Conservation (phyloP, 2,113 vertebrate genomes). For the Fulmarus glacialis region DNA sequence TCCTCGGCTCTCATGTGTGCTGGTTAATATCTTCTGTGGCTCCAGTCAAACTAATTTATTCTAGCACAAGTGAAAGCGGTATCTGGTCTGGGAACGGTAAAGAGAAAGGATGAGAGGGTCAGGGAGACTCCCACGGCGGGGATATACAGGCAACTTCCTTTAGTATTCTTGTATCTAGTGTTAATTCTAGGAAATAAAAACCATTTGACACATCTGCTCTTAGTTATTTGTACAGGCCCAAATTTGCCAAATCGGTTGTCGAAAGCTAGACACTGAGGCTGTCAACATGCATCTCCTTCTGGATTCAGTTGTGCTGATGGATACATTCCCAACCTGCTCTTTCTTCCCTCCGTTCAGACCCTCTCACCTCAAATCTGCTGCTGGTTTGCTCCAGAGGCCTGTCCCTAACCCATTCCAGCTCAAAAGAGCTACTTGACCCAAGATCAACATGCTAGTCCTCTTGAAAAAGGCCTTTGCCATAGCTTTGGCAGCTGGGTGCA, state of each 20-base stretch:
- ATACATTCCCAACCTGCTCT: neutral
- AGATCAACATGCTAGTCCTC: neutral
- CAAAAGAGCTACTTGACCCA: neutral
- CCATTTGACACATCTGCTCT: slow-evolving; percentile 49
- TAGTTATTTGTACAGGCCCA: slow-evolving; percentile 14
- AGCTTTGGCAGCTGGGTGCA: neutral
- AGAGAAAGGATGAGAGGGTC: neutral
- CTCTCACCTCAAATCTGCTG: neutral
- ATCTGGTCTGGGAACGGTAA: neutral
- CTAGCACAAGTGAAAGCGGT: neutral
- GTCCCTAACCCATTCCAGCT: neutral
- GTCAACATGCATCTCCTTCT: slow-evolving; percentile 44
- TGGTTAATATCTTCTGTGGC: neutral
- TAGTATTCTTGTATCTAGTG: neutral
- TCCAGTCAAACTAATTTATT: neutral
- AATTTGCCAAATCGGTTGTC: slow-evolving; percentile 27
- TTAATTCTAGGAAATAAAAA: slow-evolving; percentile 54
- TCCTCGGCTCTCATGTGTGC: neutral
- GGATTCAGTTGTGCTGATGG: slow-evolving; percentile 1
- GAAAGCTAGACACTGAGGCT: slow-evolving; percentile 36
- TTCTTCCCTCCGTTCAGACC: neutral
- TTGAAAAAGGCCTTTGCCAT: neutral
- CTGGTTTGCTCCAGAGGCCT: neutral
- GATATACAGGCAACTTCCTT: neutral
- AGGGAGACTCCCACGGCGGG: neutral